Conservation (phyloP, 2,113 vertebrate genomes). For the Microcebus murinus region DNA sequence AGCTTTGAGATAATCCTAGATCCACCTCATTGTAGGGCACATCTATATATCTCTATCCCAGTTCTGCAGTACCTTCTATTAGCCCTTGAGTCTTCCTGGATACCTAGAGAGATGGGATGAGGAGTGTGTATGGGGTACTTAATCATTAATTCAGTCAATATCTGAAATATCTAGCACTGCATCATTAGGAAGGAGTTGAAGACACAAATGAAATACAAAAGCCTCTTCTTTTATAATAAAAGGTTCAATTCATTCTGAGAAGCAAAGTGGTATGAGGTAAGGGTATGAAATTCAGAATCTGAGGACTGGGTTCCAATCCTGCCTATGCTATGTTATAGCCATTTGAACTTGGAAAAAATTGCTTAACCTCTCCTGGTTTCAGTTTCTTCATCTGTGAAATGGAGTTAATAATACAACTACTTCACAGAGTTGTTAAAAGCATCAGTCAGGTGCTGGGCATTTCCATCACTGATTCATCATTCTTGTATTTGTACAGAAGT, state of each 20-base stretch:
- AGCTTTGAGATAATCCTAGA: neutral
- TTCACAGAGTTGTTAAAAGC: neutral
- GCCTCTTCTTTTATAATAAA: neutral
- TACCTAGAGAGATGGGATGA: neutral
- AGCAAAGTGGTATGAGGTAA: neutral
- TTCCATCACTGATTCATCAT: neutral
- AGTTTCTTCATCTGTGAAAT: constrained; percentile 1
- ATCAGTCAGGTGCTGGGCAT: neutral
- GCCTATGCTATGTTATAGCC: neutral
- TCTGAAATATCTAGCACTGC: neutral
- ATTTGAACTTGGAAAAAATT: neutral
- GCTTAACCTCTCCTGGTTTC: neutral
- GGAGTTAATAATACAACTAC: neutral
- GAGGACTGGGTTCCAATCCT: neutral
- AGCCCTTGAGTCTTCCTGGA: neutral
- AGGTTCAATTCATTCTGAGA: neutral
- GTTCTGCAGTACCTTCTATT: neutral
- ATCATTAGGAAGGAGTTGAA: neutral
- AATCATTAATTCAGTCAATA: neutral
- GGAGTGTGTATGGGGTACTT: neutral
- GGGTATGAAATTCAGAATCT: neutral
- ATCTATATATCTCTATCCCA: neutral
- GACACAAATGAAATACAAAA: neutral
- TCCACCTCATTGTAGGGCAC: neutral
- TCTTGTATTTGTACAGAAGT: neutral